Evolutionary conservation across 2,113 vertebrate genomes (phyloP), one percentile per base, ranked within the genome.

Genomic region (Nothobranchius kuhntae): DNA sequence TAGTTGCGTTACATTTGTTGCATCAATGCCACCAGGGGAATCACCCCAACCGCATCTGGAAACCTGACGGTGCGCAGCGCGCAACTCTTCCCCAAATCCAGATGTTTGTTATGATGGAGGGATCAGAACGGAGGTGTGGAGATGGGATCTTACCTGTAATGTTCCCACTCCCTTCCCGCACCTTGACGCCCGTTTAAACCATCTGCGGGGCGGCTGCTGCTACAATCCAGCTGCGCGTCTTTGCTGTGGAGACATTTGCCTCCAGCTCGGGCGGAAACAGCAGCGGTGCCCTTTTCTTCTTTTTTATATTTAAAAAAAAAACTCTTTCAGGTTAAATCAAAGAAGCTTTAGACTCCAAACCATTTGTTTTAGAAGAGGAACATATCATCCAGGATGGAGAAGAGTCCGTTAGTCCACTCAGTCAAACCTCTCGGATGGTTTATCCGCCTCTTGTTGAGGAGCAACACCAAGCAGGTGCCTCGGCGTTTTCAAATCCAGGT

Each of bases 131-230:
- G 30, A 30, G 30, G 30, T 30, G 30, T 30, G 1, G 3, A 30
- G 30, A 24, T 2, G 3, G 17, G 7, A 26, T 82, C 90, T 82
- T 89, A 91, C 90, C 90, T 91, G 89, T 75, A 71, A 64, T 63
- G 57, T 85, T 89, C 85, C 86, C 82, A 79, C 89, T 93, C 87
- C 89, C 91, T 58, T 87, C 87, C 89, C 90, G 90, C 88, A 84
- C 92, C 91, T 91, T 52, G 78, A 88, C 77, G 91, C 91, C 89
- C 89, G 89, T 85, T 93, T 75, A 96, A 55, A 92, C 90, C 93
- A 91, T 93, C 88, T 24, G 91, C 81, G 92, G 57, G 62, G 38
- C 38, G 77, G 85, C 86, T 50, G 83, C 94, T 89, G 83, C 88
- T 71, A 90, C 91, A 91, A 87, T 93, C 93, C 92, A 87, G 74